Base-by-base conservation (phyloP, 2,797 vertebrate species). In the Cetoscarus ocellatus region DNA sequence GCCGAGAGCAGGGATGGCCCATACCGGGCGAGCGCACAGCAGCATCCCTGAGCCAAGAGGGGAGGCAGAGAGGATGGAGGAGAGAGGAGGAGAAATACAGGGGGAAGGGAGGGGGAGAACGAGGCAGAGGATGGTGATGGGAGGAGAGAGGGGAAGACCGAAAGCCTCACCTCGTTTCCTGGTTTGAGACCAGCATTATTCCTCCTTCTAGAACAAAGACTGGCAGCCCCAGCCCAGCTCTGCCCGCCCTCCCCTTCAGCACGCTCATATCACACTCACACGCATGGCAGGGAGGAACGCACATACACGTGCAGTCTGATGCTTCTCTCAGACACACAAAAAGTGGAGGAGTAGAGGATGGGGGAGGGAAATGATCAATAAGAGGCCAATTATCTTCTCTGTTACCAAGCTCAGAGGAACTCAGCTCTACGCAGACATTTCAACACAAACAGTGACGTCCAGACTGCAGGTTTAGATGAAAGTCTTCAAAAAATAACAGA, bases 1-100 rank as follows among this genome's bases (percentile, higher is more conserved):
- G 85, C 87, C 91, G 93, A 93, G 94, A 96, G 93, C 95, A 96
- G 94, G 92, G 86, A 70, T 94, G 95, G 91, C 95, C 96, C 96
- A 91, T 91, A 77, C 75, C 47, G 72, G 49, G 75, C 85, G 80
- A 81, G 64, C 77, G 61, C 67, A 71, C 65, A 59, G 82, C 86
- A 86, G 88, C 92, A 93, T 93, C 91, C 88, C 93, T 94, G 92
- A 88, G 61, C 79, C 79, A 52, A 81, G 55, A 64, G 65, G 71
- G 49, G 55, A 70, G 54, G 55, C 66, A 67, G 71, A 49, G 55
- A 70, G 54, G 58, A 61, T 50, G 60, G 72, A 83, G 43, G 75
- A 52, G 3, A 79, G 55, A 27, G 73, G 34, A 54, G 73, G 73
- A 67, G 70, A 59, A 66, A 85, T 43, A 56, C 76, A 73, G 81